phyloP scores from a whole-genome alignment of 2,113 vertebrate species.

The Isichthys henryi region DNA sequence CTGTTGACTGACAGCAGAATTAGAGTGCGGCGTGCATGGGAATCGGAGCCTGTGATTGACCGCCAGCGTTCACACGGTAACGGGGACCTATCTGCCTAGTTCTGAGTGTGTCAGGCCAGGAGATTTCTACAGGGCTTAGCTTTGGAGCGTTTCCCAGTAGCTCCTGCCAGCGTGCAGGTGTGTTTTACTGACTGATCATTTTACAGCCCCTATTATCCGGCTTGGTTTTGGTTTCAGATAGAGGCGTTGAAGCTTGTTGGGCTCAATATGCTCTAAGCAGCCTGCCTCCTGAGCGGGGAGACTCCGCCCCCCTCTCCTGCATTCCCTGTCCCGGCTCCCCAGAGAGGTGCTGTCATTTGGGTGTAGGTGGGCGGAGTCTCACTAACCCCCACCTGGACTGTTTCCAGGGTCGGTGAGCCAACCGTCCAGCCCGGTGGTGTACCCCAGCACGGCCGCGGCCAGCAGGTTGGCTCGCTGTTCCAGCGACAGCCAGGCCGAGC shows the following conservation, averaged over 20 bases:
- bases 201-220: neutral
- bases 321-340: neutral
- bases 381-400: conserved; percentile 46
- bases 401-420: conserved; percentile 80
- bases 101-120: neutral
- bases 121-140: neutral
- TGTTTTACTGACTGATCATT: neutral
- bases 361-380: conserved; percentile 12
- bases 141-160: neutral
- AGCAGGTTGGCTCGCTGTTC: conserved; percentile 77
- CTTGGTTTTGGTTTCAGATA: neutral
- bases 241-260: neutral
- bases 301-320: neutral
- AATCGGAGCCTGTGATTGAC: neutral
- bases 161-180: neutral
- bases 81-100: neutral
- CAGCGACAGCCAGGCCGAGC: conserved; percentile 75
- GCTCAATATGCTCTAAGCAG: neutral
- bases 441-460: conserved; percentile 79
- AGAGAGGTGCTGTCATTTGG: neutral
- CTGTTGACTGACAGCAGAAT: neutral
- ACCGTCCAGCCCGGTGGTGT: conserved; percentile 72
- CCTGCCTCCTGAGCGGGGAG: neutral
- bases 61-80: neutral
- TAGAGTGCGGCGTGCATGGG: neutral